Conservation (phyloP, 35 echinoderm and acorn worm species). For the Holothuria glaberrima region DNA sequence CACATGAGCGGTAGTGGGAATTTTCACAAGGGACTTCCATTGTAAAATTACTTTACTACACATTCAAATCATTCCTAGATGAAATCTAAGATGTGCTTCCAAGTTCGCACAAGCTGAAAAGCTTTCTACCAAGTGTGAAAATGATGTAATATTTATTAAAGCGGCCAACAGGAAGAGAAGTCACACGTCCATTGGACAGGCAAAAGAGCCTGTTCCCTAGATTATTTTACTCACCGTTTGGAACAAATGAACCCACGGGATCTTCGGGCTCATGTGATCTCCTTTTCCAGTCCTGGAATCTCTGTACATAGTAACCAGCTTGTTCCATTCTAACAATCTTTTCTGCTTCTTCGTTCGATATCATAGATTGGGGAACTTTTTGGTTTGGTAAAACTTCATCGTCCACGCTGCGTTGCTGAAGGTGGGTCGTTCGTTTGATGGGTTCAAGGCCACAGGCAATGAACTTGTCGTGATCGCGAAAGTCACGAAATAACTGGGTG, state of each 20-base stretch:
- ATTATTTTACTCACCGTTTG: not conserved
- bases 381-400: constrained; percentile 57
- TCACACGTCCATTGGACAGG: no score
- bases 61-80: no score
- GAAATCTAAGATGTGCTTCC: no score
- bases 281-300: constrained; percentile 64
- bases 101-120: no score
- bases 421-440: constrained; percentile 52
- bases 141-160: no score
- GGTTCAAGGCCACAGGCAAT: constrained; percentile 86
- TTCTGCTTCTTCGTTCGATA: constrained; percentile 2
- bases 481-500: constrained; percentile 88
- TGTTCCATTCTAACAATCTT: constrained; percentile 31
- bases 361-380: not conserved
- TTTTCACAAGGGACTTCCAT: no score
- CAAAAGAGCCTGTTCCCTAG: no score
- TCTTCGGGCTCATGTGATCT: constrained; percentile 38
- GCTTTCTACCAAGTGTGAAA: no score
- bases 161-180: no score
- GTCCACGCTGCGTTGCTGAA: constrained; percentile 42
- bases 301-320: constrained; percentile 48
- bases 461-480: constrained; percentile 84
- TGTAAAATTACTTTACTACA: no score
- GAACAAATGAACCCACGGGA: constrained; percentile 20
- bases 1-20: no score